Base-by-base conservation (phyloP, 2,797 vertebrate species). In the Salmo trutta region DNA sequence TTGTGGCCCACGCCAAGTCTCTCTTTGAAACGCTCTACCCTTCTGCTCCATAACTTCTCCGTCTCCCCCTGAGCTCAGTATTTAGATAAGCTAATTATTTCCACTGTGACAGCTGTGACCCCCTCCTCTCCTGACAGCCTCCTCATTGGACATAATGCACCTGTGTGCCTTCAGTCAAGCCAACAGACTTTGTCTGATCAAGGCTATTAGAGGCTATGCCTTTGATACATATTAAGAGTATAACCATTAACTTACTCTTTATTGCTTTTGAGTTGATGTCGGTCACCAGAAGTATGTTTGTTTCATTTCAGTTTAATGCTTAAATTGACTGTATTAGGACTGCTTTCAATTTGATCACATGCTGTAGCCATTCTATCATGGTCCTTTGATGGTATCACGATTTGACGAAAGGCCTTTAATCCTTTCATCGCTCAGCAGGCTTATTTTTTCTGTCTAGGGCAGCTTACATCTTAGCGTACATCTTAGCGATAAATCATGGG, bases 161-260 rank as follows among this genome's bases (percentile, higher is more conserved):
- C 88, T 92, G 92, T 81, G 77, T 73, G 72, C 85, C 79, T 82
- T 91, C 91, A 82, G 52, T 92, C 91, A 90, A 71, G 76, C 62
- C 75, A 27, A 71, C 80, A 71, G 73, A 68, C 75, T 79, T 24
- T 68, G 62, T 81, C 59, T 16, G 41, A 64, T 72, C 75, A 67
- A 36, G 16, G 71, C 73, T 72, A 52, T 79, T 47, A 82, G 81
- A 24, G 71, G 0, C 8, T n/a, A 72, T 83, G 67, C 4, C 54
- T 33, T 33, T 33, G 53, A n/a, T 59, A 59, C 36, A 66, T 47
- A n/a, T 27, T 4, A 8, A 10, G 2, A 16, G 29, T 17, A n/a
- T 69, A 33, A 8, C 31, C 5, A 41, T 33, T 17, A 3, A 68
- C 29, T 56, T 56, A 65, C 4, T 65, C 62, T 65, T 65, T 27